Base-by-base conservation (phyloP, 2,113 vertebrate genomes). In the Pseudopipra pipra region DNA sequence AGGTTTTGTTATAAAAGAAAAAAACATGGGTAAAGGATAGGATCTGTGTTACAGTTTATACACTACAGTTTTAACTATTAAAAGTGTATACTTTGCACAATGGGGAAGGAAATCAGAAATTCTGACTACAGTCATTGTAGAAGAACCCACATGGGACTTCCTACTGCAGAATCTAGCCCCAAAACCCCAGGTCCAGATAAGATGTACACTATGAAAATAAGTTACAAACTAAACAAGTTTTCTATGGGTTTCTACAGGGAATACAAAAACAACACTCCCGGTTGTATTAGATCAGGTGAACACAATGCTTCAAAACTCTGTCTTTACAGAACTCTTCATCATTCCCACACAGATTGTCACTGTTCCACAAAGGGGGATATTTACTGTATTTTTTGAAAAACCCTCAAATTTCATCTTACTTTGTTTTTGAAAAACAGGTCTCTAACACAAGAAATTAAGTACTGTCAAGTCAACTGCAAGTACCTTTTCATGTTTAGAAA, bases 301-400 rank as follows among this genome's bases (percentile, higher is more conserved):
- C 20, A 78, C 3, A 6, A 27, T 37, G 11, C 7, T 67, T 54
- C 23, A 46, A 82, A 82, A 43, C 25, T 41, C 35, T 72, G 19
- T 18, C 27, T 23, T 3, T n/a, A 5, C 83, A 54, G 28, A 93
- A 66, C 13, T 19, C 58, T 43, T 78, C 30, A n/a, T 23, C 12
- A 51, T 21, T 7, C 20, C 9, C 31, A 73, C 0, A 0, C 14
- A 67, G 12, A 67, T 0, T 1, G 19, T 72, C 16, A 59, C 21
- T 73, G 35, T 22, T 83, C 41, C 8, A 63, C 6, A 67, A 65
- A 71, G 18, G 14, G 4, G 2, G 5, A 8, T 35, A 76, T 47
- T 76, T 68, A 75, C 14, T 6, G 5, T 22, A 7, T 17, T n/a
- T 68, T 75, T 59, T 1, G 1, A 19, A 61, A 87, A 89, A 35